Evolutionary conservation across 2,888 invertebrate genomes (phyloP), one percentile per base, ranked within the genome.

Genomic region (Scaptomyza polygonia): DNA sequence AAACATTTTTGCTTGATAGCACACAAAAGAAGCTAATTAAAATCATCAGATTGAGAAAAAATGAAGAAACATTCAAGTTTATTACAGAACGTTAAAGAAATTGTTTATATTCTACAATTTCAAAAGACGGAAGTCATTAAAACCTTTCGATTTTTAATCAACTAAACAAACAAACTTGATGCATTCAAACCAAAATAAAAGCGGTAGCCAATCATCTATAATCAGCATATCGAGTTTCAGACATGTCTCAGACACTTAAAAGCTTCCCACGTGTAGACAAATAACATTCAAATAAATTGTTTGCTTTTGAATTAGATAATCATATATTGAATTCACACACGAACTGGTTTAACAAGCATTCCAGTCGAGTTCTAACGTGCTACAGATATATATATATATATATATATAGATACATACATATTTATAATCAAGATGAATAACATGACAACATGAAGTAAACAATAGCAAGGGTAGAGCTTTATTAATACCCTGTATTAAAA

Each of bases 271-370:
- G 73, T 66, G 66, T 48, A 70, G 62, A 56, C 52, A 9, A 36
- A 36, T n/a, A 34, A n/a, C 16, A 25, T n/a, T n/a, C 9, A 43
- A 30, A 16, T n/a, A 36, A 30, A 47, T 47, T 36, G 14, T 36
- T 36, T 36, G 36, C 36, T 36, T 14, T 36, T 36, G 14, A 36
- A 36, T n/a, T 8, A n/a, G 12, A 59, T 12, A 39, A 45, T n/a
- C 54, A 54, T 55, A 52, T 5, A 25, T 25, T 25, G 25, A 25
- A 25, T 25, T 64, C 62, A 43, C 72, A 63, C 39, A 48, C 30
- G 16, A 73, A 73, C 73, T 55, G 57, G 73, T 73, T 73, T 61
- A 18, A 21, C 61, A 27, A 61, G 61, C 63, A 63, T 67, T 67
- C 43, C 40, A 49, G 51, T 58, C 44, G 53, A 67, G 72, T 72